These are phyloP conservation scores for Fundulus diaphanus DNA, from an alignment of 2,797 vertebrate genomes.

Conservation along the genomic window DNA sequence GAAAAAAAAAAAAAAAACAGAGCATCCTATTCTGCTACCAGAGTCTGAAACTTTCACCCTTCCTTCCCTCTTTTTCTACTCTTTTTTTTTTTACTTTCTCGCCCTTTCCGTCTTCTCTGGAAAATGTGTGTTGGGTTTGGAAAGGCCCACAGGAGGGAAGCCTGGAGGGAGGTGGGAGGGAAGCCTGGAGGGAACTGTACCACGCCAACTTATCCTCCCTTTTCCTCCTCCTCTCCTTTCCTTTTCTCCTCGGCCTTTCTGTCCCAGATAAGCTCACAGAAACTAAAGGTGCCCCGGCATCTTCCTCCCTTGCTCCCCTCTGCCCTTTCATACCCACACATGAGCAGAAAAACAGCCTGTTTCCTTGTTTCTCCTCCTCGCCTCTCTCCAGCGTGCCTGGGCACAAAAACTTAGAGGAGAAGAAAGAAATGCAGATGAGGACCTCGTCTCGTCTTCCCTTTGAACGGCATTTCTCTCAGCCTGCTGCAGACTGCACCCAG, in stretches of 20 bases:
- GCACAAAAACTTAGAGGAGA: conserved; percentile 41
- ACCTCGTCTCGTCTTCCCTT: conserved; percentile 22
- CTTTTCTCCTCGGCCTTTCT: conserved; percentile 22
- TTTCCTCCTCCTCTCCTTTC: conserved; percentile 8
- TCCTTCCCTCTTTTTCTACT: conserved; percentile 13
- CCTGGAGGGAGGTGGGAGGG: conserved; percentile 46
- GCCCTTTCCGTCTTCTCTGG: conserved; percentile 60
- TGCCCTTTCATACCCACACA: conserved; percentile 24
- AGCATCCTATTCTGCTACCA: conserved; percentile 61
- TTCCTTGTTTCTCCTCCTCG: conserved; percentile 51
- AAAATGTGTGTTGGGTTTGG: conserved; percentile 83
- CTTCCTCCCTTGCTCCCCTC: conserved; percentile 10
- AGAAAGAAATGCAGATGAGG: not conserved
- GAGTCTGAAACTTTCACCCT: conserved; percentile 52
- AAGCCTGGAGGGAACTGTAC: conserved; percentile 53
- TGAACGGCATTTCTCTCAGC: conserved; percentile 34
- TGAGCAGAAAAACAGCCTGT: conserved; percentile 68
- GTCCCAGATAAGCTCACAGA: conserved; percentile 47
- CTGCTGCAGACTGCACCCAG: conserved; percentile 32
- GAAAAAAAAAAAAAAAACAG: too few relatives aligned
- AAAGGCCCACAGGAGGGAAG: conserved; percentile 62
- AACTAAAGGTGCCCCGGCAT: conserved; percentile 56
- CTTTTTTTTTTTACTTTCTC: conserved; percentile 11
- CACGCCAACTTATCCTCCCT: conserved; percentile 51
- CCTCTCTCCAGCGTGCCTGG: conserved; percentile 44